Base-by-base conservation (phyloP, 1,140 invertebrate genomes). In the Oreohelix idahoensis region DNA sequence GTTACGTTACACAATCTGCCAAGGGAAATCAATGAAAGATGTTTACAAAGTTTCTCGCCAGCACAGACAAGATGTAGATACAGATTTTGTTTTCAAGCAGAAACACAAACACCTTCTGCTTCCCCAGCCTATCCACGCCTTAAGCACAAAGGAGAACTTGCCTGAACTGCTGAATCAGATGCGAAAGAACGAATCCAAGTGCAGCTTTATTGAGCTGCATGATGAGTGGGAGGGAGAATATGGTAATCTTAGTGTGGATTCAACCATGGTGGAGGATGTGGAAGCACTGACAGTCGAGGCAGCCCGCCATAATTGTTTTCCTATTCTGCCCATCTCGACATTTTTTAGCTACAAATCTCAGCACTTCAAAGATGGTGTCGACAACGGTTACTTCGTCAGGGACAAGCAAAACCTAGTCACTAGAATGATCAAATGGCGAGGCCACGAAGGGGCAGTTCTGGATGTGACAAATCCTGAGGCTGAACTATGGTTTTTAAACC, bases 271-370 rank as follows among this genome's bases (percentile, higher is more conserved):
- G 2, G 42, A 39, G 4, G 63, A 84, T 38, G 20, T 87, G n/a
- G n/a, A 70, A 11, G 15, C 26, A 13, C 79, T 87, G 29, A 76
- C 84, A 32, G 39, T 17, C 0, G 71, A 69, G n/a, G 79, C 84
- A 29, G 69, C 29, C 15, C 49, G 36, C 1, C 32, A 36, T 42
- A 53, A 84, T n/a, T 87, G 86, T 58, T 75, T 78, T 53, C 49
- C 79, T 4, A 81, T 85, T 38, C 75, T 87, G n/a, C 86, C 86
- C 13, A 75, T 87, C 45, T 84, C 82, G 15, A 84, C 86, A 10
- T 85, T 87, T 49, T 87, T 87, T 83, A 85, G 71, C 58, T 87
- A 84, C 77, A 85, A 75, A n/a, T 87, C 86, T 23, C 78, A 79
- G 17, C 79, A 84, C 70, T 87, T 87, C 71, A 63, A 80, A 36